Percentiles rank a stretch among this genome's conserved stretches.
These are phyloP conservation scores for Nerophis ophidion DNA, from an alignment of 2,113 vertebrate genomes.

Conservation along the genomic window DNA sequence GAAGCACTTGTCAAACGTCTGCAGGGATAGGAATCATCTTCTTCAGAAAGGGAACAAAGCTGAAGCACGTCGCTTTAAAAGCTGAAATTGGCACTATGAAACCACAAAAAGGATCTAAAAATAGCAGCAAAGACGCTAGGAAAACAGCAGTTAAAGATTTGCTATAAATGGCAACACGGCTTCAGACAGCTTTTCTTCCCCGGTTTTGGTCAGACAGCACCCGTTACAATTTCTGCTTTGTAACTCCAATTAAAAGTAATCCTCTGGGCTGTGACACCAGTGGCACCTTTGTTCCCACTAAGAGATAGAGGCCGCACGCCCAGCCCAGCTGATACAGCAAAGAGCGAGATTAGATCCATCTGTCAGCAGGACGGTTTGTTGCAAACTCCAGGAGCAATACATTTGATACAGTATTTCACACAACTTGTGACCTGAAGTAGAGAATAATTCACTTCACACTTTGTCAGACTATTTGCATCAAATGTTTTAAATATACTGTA, in stretches of 20 bases:
- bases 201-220: neutral
- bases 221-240: neutral
- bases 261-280: conserved; percentile 19
- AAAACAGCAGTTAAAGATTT: neutral
- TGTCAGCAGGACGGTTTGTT: neutral
- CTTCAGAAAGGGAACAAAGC: neutral
- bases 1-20: conserved; percentile 99
- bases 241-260: conserved; percentile 3
- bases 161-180: conserved; percentile 26
- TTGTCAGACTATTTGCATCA: no score
- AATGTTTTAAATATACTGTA: no score
- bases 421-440: neutral
- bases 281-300: conserved; percentile 18
- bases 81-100: neutral
- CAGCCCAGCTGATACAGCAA: conserved; percentile 4
- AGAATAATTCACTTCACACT: no score
- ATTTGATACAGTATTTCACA: conserved; percentile 10
- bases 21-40: conserved; percentile 15
- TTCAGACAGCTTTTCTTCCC: conserved; percentile 1
- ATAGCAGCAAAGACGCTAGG: conserved; percentile 14
- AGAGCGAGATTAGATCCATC: conserved; percentile 16
- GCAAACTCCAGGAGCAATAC: neutral
- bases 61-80: neutral
- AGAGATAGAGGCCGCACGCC: conserved; percentile 23
- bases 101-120: conserved; percentile 11